Conservation (phyloP, 1,140 invertebrate genomes). For the Trinorchestia longiramus region DNA sequence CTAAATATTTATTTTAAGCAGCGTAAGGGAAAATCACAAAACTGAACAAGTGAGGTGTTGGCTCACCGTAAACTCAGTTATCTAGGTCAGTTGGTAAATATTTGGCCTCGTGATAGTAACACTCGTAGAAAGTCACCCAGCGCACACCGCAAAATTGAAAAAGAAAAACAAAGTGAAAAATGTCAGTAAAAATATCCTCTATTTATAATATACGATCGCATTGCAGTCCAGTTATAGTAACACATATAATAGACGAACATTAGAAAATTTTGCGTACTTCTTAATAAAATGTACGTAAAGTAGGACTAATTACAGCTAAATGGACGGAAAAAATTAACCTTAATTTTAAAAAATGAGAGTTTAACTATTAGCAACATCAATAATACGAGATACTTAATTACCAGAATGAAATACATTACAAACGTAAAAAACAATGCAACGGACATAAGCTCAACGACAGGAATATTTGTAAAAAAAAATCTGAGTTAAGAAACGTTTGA, state of each 20-base stretch:
- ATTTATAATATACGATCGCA: not conserved
- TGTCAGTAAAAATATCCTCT: not conserved
- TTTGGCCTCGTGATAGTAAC: not conserved
- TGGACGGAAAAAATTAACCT: not conserved
- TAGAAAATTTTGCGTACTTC: not conserved
- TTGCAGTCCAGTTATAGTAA: not conserved
- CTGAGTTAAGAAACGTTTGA: no score
- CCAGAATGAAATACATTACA: no score
- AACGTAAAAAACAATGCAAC: no score
- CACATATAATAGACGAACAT: not conserved
- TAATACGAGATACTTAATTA: no score
- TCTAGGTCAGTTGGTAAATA: not conserved
- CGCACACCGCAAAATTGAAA: not conserved
- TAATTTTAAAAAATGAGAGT: not conserved
- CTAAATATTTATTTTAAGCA: not conserved
- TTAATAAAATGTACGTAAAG: not conserved
- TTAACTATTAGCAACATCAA: no score
- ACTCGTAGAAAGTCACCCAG: not conserved
- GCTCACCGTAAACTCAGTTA: not conserved
- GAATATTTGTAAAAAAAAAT: no score
- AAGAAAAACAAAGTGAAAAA: not conserved
- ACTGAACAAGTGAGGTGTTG: not conserved
- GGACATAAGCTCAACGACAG: no score
- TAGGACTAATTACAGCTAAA: not conserved
- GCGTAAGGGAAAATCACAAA: not conserved